These are phyloP conservation scores for Eilema caniola DNA, from an alignment of 2,888 invertebrate genomes.

Conservation along the genomic window DNA sequence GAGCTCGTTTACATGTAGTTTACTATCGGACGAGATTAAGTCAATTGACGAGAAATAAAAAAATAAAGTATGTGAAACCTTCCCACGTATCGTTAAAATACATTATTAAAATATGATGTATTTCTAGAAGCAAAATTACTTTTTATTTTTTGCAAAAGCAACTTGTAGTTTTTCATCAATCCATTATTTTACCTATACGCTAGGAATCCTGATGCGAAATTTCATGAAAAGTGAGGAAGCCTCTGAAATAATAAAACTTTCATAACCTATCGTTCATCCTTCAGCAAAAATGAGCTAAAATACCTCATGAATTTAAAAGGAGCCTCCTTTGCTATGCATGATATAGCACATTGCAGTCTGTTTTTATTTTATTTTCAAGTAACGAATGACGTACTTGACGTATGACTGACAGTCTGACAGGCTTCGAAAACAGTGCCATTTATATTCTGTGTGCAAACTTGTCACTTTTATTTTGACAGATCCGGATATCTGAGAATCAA, in stretches of 20 bases:
- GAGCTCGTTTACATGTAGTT: no score
- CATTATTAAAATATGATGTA: no score
- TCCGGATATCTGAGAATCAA: not conserved
- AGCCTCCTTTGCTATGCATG: slow-evolving; percentile 25
- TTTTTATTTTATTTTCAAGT: slow-evolving; percentile 28
- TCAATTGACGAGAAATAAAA: no score
- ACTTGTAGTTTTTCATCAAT: not conserved
- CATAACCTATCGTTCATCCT: not conserved
- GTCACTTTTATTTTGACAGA: not conserved
- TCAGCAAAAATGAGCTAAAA: slow-evolving; percentile 17
- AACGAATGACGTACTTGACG: slow-evolving; percentile 24
- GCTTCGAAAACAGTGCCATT: slow-evolving; percentile 15
- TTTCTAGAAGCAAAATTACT: no score
- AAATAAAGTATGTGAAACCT: no score
- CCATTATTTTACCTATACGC: not conserved
- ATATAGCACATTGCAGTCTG: slow-evolving; percentile 33
- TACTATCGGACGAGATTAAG: no score
- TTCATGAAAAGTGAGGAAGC: not conserved
- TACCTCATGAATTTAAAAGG: slow-evolving; percentile 35
- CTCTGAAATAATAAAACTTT: not conserved
- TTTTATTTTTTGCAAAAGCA: no score
- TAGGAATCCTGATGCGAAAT: not conserved
- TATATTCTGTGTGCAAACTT: not conserved
- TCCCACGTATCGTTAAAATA: no score
- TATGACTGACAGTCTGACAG: slow-evolving; percentile 13